Evolutionary conservation across 2,113 vertebrate genomes (phyloP).

Genomic region (Suricata suricatta): DNA sequence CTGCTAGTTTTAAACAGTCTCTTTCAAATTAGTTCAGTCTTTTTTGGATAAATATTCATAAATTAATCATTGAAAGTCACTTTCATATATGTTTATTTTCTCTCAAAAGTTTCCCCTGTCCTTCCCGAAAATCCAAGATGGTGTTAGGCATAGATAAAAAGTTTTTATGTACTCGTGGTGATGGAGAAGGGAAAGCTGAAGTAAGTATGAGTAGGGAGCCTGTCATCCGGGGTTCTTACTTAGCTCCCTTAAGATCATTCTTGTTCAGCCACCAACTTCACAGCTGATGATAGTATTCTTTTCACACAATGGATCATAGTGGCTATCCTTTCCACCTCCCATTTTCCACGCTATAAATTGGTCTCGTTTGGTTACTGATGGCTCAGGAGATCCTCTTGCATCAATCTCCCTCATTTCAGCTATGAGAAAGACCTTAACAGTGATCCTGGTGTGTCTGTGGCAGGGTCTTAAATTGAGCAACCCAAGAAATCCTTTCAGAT

Average conservation of each 20-base stretch:
- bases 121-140: background rate
- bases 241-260: background rate
- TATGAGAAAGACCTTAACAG: background rate
- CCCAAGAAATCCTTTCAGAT: background rate
- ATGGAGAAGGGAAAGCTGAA: background rate
- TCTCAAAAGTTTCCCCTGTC: background rate
- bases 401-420: background rate
- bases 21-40: background rate
- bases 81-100: background rate
- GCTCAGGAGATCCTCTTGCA: background rate
- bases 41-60: background rate
- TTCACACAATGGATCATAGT: rapidly evolving
- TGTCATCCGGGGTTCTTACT: background rate
- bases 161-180: background rate
- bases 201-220: background rate
- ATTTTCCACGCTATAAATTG: background rate
- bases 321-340: background rate
- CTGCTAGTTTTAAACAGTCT: background rate
- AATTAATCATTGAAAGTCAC: background rate
- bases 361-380: background rate
- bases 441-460: background rate
- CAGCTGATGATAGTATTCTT: background rate
- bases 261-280: background rate
- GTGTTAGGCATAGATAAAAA: background rate
- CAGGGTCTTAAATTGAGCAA: background rate